A percentile compares a stretch with the other conserved stretches of the same genome.
These are phyloP conservation scores for Drosophila pallidifrons DNA, from an alignment of 1,140 invertebrate genomes.

Conservation along the genomic window DNA sequence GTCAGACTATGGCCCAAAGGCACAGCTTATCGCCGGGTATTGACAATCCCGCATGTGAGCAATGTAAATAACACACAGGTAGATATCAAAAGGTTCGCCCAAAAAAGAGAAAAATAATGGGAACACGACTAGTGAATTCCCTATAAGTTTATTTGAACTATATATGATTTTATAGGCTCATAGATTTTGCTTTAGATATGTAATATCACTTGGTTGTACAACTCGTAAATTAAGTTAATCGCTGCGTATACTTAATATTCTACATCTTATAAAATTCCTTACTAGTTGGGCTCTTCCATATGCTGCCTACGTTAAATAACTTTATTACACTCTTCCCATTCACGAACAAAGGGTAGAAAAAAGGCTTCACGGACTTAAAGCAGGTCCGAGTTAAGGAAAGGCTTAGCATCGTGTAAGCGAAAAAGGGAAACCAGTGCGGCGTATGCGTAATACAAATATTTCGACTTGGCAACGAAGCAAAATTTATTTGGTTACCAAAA, in stretches of 20 bases:
- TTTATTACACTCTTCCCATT: neutral
- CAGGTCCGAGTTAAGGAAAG: slow-evolving; percentile 43
- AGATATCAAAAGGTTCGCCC: slow-evolving; percentile 31
- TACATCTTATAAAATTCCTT: no score
- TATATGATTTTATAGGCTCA: no score
- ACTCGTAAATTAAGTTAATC: no score
- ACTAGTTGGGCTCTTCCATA: neutral
- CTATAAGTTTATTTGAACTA: neutral
- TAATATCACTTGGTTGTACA: no score
- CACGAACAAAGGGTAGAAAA: slow-evolving; percentile 12
- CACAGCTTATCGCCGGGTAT: slow-evolving; percentile 37
- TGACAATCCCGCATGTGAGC: slow-evolving; percentile 41
- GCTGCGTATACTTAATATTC: no score
- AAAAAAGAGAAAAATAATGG: neutral
- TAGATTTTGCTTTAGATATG: no score
- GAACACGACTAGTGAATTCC: neutral
- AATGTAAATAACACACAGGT: slow-evolving; percentile 54
- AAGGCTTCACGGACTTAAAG: slow-evolving; percentile 51
- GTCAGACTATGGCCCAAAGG: slow-evolving; percentile 36
- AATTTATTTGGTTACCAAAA: slow-evolving; percentile 79
- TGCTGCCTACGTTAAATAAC: neutral
- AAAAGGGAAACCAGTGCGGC: slow-evolving; percentile 43
- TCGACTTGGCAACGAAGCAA: slow-evolving; percentile 67
- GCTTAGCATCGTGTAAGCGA: slow-evolving; percentile 35
- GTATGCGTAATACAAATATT: slow-evolving; percentile 79